Evolutionary conservation across 2,888 invertebrate genomes (phyloP), one percentile per base, ranked within the genome.

Genomic region (Synanthedon myopaeformis): DNA sequence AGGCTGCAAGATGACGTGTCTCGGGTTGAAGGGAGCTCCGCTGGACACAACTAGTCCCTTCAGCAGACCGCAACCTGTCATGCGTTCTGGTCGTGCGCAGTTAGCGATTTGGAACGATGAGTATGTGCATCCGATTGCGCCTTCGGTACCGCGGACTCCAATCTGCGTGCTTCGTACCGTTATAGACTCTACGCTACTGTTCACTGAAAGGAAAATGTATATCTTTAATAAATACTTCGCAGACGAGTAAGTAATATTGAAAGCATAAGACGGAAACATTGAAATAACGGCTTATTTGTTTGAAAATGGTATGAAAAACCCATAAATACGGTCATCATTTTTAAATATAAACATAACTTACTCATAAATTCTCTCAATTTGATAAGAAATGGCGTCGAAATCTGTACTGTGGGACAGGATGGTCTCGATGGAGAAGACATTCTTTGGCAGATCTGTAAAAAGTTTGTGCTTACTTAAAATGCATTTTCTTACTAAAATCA

Each of bases 1-100:
- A 0, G 86, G 86, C 5, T 79, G 79, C 57, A 85, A 49, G 4
- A 82, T 45, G 0, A 76, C 57, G 28, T 72, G 76, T 1, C 79
- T 62, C 1, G 57, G 23, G 51, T 77, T 75, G 0, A 12, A 54
- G 1, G 70, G 56, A 10, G 75, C 60, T 1, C 83, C 79, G 1
- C 66, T 59, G 5, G 76, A 56, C 1, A 70, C 56, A 2, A 72
- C 54, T n/a, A 76, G 61, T 1, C 80, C 75, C 11, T 62, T 57
- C 17, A 79, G 3, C 3, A 80, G 63, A 0, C 58, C 62, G 2
- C 75, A 68, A 10, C 58, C 68, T 2, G 54, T 42, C 2, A 84
- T 12, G 1, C 72, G 65, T 51, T 71, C 76, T 0, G 82, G 76
- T 1, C 82, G 69, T 3, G 59, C 45, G 14, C 68, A 66, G 1